These are phyloP conservation scores for Nomia melanderi DNA, from an alignment of 1,140 invertebrate genomes.

Conservation along the genomic window DNA sequence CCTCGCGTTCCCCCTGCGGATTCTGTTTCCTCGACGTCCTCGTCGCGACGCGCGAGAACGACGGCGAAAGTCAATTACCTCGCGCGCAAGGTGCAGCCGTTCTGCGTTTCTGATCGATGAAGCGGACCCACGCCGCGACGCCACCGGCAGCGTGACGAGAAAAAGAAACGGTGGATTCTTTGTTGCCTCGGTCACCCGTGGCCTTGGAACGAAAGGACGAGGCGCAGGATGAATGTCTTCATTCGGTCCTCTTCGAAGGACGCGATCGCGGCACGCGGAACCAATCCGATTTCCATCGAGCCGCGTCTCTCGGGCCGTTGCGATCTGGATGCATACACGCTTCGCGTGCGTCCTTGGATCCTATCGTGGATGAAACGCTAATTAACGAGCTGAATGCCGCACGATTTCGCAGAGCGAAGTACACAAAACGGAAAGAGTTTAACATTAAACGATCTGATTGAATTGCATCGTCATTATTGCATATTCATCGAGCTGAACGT, in stretches of 20 bases:
- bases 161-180: neutral
- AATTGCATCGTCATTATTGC: too few relatives aligned
- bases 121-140: neutral
- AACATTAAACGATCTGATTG: too few relatives aligned
- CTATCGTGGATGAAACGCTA: too few relatives aligned
- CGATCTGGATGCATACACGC: neutral
- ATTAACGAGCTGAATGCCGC: too few relatives aligned
- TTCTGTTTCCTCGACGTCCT: constrained; percentile 6
- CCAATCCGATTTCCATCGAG: too few relatives aligned
- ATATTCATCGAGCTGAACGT: too few relatives aligned
- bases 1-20: too few relatives aligned
- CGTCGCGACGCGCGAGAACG: neutral
- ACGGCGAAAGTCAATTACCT: constrained; percentile 53
- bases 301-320: neutral
- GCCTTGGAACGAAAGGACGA: neutral
- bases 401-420: too few relatives aligned
- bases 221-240: neutral
- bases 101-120: neutral
- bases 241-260: neutral
- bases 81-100: neutral
- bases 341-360: too few relatives aligned
- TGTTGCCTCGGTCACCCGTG: neutral
- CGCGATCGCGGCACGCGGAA: neutral
- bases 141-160: neutral
- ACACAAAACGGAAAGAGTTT: too few relatives aligned